These are phyloP conservation scores for Saturnia pavonia DNA, from an alignment of 2,888 invertebrate species.

Conservation along the genomic window DNA sequence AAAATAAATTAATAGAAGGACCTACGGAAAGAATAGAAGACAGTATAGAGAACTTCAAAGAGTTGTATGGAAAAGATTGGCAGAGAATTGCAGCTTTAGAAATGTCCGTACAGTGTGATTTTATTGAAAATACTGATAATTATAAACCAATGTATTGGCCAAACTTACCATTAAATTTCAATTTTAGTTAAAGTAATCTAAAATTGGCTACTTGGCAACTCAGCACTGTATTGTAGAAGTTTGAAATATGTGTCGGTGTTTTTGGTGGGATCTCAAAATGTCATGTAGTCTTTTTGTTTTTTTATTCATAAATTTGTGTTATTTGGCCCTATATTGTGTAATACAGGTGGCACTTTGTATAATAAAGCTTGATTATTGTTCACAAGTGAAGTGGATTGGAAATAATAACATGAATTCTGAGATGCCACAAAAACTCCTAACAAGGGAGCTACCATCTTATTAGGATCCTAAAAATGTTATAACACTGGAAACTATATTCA, in stretches of 20 bases:
- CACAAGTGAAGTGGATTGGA: too few relatives aligned
- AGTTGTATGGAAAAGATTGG: slow-evolving; percentile 85
- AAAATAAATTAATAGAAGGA: slow-evolving; percentile 33
- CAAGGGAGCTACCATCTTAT: too few relatives aligned
- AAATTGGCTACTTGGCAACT: slow-evolving; percentile 20
- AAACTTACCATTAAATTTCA: slow-evolving; percentile 84
- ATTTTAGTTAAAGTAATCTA: slow-evolving; percentile 34
- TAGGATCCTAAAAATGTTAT: too few relatives aligned
- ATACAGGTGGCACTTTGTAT: too few relatives aligned
- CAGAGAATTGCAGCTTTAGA: slow-evolving; percentile 88
- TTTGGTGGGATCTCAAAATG: too few relatives aligned
- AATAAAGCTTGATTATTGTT: too few relatives aligned
- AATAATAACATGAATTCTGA: too few relatives aligned
- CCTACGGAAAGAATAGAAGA: slow-evolving; percentile 45
- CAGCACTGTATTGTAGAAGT: background rate
- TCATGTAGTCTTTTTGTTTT: too few relatives aligned
- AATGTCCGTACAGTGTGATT: slow-evolving; percentile 85
- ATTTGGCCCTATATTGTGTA: too few relatives aligned
- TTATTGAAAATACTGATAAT: slow-evolving; percentile 83
- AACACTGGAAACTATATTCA: too few relatives aligned
- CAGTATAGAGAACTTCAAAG: slow-evolving; percentile 63
- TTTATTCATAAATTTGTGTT: too few relatives aligned
- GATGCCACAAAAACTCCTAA: too few relatives aligned
- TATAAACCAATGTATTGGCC: slow-evolving; percentile 87
- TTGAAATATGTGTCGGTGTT: background rate